Evolutionary conservation across 2,888 invertebrate genomes (phyloP), one percentile per base, ranked within the genome.

Genomic region (Lepetodrilus schrolli): DNA sequence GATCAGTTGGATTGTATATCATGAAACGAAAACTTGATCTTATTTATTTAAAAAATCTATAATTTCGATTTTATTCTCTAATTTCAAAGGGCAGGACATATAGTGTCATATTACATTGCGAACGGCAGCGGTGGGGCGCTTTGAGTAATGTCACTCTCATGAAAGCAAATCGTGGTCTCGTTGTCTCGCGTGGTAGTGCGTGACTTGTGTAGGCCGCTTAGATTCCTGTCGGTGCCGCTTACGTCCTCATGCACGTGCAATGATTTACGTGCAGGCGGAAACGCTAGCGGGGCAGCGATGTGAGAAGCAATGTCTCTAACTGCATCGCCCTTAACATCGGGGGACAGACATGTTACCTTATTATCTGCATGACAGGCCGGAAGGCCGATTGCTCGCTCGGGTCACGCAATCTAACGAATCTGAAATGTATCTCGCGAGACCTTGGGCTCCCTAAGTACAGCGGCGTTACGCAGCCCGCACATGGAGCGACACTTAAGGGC

Each of bases 221-320:
- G 26, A 17, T 58, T 58, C 58, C 26, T 30, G 58, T 30, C 17
- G 26, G 34, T 10, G 58, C 58, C 58, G 58, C 58, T 58, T 58
- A 58, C 58, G 30, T 58, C 58, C 58, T 30, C 17, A 8, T 21
- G 58, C 58, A 58, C 58, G 58, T 58, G 58, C 58, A 30, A 30
- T 58, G 58, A 58, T 58, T 58, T 58, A 58, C 58, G 58, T 58
- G 58, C 58, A 58, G 58, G 58, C 58, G 58, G 58, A 58, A 58
- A 30, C 30, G 58, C 58, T 30, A 4, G 58, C 26, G 30, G 58
- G 58, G 58, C 34, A 58, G 58, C 10, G 26, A 30, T 17, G 26
- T 58, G 58, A 43, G 26, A 58, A 23, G 58, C 26, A 26, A 30
- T 58, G 58, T 58, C 30, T n/a, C 26, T 34, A 23, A 34, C 30